Base-by-base conservation (phyloP, 2,797 vertebrate species). In the Ctenosaura bakeri region DNA sequence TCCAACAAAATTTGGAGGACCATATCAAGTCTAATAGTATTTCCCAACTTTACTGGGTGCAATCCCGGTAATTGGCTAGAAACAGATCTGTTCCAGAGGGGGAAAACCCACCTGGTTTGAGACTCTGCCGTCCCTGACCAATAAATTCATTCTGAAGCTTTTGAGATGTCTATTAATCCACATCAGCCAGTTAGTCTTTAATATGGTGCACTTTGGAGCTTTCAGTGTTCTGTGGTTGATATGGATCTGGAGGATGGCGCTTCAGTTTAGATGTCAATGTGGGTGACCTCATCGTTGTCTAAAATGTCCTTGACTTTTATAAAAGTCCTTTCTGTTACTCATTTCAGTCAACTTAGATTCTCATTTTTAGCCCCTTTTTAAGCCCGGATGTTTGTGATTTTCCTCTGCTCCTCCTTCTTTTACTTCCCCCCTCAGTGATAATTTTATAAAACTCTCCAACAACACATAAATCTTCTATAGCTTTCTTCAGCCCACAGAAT, bases 401-500 rank as follows among this genome's bases (percentile, higher is more conserved):
- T 92, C 77, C 83, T 54, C 8, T 86, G 74, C 94, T 91, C 82
- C 77, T 50, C 29, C 8, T 32, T 62, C 38, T 14, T 42, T 42
- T 74, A 46, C 3, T 10, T 77, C 24, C 8, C 86, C 9, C 69
- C 38, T 42, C 83, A 46, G 3, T 74, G 54, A 95, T 76, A 93
- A 85, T 87, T 93, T 86, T 91, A 90, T 69, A 64, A 90, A 93
- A 46, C 84, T 84, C 46, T 35, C 18, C 86, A 78, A 64, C 42
- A 90, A 29, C 78, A 66, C 22, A 89, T 32, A 92, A 90, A 90
- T 92, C 92, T 92, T 91, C 80, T 76, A 71, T 87, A 84, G 29
- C 90, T 93, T 95, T 94, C 90, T 91, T 90, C 89, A 93, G 86
- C 89, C 89, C 92, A 54, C 94, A 94, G 91, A 95, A 91, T 73